Percentiles rank a stretch among this genome's conserved stretches.
Evolutionary conservation across 2,888 invertebrate genomes (phyloP).

Genomic region (Maniola hyperantus): DNA sequence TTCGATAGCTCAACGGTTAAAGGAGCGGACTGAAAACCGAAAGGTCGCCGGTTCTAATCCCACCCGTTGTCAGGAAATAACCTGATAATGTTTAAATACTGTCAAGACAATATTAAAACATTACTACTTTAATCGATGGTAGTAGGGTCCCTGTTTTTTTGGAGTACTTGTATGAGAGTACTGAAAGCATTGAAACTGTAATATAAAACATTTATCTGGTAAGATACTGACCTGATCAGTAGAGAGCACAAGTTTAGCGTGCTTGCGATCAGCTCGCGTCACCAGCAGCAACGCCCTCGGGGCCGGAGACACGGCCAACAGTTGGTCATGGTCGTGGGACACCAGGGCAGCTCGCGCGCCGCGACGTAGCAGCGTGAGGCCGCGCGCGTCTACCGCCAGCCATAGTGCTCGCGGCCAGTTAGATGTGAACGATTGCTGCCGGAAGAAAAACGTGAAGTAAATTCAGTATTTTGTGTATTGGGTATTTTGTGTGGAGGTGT

Average conservation of each 20-base stretch:
- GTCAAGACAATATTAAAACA: too few relatives aligned
- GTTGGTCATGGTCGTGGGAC: constrained; percentile 94
- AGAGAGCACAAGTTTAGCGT: constrained; percentile 96
- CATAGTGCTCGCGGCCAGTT: constrained; percentile 97
- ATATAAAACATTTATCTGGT: neutral
- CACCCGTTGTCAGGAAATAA: too few relatives aligned
- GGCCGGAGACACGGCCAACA: constrained; percentile 95
- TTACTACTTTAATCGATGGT: too few relatives aligned
- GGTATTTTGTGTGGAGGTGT: too few relatives aligned
- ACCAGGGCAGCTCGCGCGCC: constrained; percentile 94
- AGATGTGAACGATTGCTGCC: constrained; percentile 96
- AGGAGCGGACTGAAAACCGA: too few relatives aligned
- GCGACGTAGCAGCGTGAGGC: constrained; percentile 94
- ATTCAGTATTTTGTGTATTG: too few relatives aligned
- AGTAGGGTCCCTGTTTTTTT: too few relatives aligned
- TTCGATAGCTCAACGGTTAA: too few relatives aligned
- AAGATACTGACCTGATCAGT: constrained; percentile 89
- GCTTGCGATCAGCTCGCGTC: constrained; percentile 94
- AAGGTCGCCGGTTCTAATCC: too few relatives aligned
- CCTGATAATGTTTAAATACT: too few relatives aligned
- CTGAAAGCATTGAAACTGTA: too few relatives aligned
- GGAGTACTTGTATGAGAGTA: too few relatives aligned
- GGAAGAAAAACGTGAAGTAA: neutral
- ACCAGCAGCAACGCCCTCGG: constrained; percentile 96
- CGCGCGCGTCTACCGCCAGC: constrained; percentile 96